Conservation (phyloP, 1,140 invertebrate genomes). For the Dendrolimus punctatus region DNA sequence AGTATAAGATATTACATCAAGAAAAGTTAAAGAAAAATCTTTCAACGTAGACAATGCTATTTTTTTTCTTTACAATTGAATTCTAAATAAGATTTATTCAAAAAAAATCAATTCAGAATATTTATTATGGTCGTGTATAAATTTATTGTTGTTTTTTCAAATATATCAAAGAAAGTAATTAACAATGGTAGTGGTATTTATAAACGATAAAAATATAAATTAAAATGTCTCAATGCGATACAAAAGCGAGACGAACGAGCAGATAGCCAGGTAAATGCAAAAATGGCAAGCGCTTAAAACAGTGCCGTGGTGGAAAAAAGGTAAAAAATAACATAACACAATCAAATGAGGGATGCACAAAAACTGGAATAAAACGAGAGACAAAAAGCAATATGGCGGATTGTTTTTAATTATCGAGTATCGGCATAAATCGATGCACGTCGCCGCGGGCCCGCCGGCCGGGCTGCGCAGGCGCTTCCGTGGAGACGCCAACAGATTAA, state of each 20-base stretch:
- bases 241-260: constrained; percentile 38
- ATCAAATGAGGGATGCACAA: constrained; percentile 68
- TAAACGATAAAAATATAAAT: constrained; percentile 48
- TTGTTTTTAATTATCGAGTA: constrained; percentile 72
- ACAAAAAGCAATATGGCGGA: constrained; percentile 68
- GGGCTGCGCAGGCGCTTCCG: constrained; percentile 26
- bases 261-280: constrained; percentile 51
- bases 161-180: too few species aligned
- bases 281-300: constrained; percentile 40
- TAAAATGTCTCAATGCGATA: constrained; percentile 55
- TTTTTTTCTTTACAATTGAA: too few species aligned
- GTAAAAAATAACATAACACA: constrained; percentile 40
- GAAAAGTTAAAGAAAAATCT: too few species aligned
- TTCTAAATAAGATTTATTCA: too few species aligned
- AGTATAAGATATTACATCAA: too few species aligned
- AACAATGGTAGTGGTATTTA: constrained; percentile 2
- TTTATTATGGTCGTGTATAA: too few species aligned
- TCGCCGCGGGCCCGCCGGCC: constrained; percentile 53
- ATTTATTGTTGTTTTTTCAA: too few species aligned
- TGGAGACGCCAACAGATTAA: constrained; percentile 18
- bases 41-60: too few species aligned
- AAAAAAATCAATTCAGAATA: not conserved
- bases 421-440: constrained; percentile 67
- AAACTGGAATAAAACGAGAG: constrained; percentile 60
- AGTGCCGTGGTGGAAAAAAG: constrained; percentile 35